Conservation (phyloP, 2,888 invertebrate genomes). For the Acleris laterana region DNA sequence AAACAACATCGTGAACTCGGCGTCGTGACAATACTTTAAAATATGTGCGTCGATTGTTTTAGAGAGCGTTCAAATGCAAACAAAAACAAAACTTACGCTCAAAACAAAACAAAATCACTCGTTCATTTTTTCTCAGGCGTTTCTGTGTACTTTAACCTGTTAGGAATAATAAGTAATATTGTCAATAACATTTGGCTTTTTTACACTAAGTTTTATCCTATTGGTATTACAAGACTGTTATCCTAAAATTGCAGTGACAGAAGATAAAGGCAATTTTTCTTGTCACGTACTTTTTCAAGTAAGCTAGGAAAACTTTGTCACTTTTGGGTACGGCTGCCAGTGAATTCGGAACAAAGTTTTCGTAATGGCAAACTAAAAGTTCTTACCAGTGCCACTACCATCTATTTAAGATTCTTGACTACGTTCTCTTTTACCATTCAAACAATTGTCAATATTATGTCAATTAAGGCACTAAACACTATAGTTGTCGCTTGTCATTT, state of each 20-base stretch:
- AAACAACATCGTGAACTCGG: slow-evolving; percentile 64
- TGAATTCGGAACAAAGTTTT: not conserved
- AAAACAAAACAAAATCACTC: slow-evolving; percentile 9
- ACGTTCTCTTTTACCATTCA: not conserved
- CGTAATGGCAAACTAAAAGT: not conserved
- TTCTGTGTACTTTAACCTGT: slow-evolving; percentile 12
- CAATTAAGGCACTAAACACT: not conserved
- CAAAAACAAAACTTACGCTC: slow-evolving; percentile 22
- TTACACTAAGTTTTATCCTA: not conserved
- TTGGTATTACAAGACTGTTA: not conserved
- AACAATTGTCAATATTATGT: not conserved
- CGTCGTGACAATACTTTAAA: slow-evolving; percentile 32
- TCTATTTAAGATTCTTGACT: not conserved
- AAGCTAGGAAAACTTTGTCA: slow-evolving; percentile 25
- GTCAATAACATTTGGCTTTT: not conserved
- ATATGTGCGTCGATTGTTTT: slow-evolving; percentile 26
- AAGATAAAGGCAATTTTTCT: slow-evolving; percentile 15
- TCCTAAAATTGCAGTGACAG: not conserved
- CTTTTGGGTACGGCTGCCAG: slow-evolving; percentile 13
- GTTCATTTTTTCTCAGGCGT: slow-evolving; percentile 10
- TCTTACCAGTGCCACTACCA: not conserved
- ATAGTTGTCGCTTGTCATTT: slow-evolving; percentile 2
- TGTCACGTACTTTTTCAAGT: slow-evolving; percentile 19
- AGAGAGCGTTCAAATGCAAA: slow-evolving; percentile 19
- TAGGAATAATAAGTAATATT: not conserved